phyloP scores from a whole-genome alignment of 1,140 invertebrate species.

The Oedothorax gibbosus region DNA sequence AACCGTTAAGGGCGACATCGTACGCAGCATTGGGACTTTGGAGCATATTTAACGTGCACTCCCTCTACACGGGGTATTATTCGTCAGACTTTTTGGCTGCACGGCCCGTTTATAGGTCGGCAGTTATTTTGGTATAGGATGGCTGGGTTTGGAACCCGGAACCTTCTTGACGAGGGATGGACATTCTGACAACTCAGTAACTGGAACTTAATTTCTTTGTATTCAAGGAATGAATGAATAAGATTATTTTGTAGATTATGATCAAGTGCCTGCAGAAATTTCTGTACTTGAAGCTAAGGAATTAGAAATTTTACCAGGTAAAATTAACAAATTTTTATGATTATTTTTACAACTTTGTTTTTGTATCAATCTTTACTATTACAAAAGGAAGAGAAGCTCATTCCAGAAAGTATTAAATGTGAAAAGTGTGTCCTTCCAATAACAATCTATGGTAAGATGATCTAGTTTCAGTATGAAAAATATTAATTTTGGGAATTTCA shows the following conservation, averaged over 20 bases:
- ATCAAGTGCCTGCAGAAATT: neutral
- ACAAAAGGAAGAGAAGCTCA: neutral
- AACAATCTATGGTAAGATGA: neutral
- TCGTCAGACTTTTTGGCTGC: too few species aligned
- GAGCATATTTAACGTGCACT: too few species aligned
- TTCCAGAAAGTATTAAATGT: neutral
- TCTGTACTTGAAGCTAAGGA: neutral
- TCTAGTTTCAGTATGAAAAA: neutral
- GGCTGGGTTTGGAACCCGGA: neutral
- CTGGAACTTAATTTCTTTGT: neutral
- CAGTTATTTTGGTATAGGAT: too few species aligned
- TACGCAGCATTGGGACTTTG: too few species aligned
- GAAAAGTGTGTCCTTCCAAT: neutral
- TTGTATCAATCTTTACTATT: neutral
- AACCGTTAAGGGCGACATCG: too few species aligned
- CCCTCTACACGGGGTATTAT: too few species aligned
- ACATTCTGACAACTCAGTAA: neutral
- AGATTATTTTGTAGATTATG: neutral
- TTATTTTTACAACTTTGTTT: neutral
- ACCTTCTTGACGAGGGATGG: neutral
- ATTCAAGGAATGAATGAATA: neutral
- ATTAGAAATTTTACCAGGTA: conserved; percentile 2
- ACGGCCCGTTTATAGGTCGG: too few species aligned
- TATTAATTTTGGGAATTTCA: neutral
- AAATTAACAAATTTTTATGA: neutral